Evolutionary conservation across 1,140 invertebrate species (phyloP).

Genomic region (Drosophila ambigua): DNA sequence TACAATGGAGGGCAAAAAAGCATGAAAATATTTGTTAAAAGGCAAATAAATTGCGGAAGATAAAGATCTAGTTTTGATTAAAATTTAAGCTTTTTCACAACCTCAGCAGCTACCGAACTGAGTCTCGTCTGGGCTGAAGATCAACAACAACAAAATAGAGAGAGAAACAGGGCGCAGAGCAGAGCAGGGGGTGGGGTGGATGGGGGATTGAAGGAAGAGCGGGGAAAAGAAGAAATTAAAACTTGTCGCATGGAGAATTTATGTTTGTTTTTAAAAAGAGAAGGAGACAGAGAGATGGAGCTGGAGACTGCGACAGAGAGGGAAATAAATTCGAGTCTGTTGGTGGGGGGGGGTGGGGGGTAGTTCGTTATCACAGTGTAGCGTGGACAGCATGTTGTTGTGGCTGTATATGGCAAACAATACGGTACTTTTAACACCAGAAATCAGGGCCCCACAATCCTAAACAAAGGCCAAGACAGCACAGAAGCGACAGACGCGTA

Average conservation of each 20-base stretch:
- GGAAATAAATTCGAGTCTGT: constrained; percentile 71
- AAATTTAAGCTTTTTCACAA: constrained; percentile 83
- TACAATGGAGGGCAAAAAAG: constrained; percentile 42
- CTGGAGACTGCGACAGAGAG: constrained; percentile 22
- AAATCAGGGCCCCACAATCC: constrained; percentile 57
- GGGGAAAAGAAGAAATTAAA: constrained; percentile 64
- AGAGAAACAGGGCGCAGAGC: constrained; percentile 1
- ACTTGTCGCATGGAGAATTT: constrained; percentile 70
- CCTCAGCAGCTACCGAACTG: constrained; percentile 70
- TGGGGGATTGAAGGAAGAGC: background rate
- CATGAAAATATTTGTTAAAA: constrained; percentile 78
- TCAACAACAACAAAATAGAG: constrained; percentile 16
- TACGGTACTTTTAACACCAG: constrained; percentile 81
- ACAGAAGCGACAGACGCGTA: constrained; percentile 77
- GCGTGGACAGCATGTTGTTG: constrained; percentile 54
- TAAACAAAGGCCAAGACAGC: constrained; percentile 75
- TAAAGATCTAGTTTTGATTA: constrained; percentile 82
- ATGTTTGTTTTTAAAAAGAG: constrained; percentile 62
- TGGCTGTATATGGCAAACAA: constrained; percentile 73
- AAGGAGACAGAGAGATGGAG: constrained; percentile 19
- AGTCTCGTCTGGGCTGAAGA: constrained; percentile 7
- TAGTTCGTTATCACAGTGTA: constrained; percentile 47
- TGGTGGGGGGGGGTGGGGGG: constrained; percentile 7
- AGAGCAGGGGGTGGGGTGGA: background rate
- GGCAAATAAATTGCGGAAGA: constrained; percentile 76